Conservation (phyloP, 2,888 invertebrate genomes). For the Scaeva pyrastri region DNA sequence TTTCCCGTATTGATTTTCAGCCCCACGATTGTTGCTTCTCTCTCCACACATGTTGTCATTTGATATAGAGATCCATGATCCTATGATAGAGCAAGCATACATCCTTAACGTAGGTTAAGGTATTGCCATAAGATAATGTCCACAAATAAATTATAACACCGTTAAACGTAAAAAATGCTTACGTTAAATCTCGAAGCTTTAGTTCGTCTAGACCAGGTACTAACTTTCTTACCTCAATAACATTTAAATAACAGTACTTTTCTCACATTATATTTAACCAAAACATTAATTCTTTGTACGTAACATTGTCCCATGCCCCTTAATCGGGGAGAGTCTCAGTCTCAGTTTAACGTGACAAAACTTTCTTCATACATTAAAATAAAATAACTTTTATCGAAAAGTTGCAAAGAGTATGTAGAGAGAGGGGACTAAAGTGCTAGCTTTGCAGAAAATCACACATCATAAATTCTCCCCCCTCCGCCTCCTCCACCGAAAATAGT, state of each 20-base stretch:
- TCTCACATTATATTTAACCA: not conserved
- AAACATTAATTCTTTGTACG: not conserved
- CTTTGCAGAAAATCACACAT: constrained; percentile 78
- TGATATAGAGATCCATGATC: too few species aligned
- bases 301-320: not conserved
- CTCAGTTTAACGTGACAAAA: not conserved
- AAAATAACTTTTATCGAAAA: not conserved
- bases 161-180: too few species aligned
- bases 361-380: constrained; percentile 9
- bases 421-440: constrained; percentile 42
- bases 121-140: too few species aligned
- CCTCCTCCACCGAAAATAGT: constrained; percentile 49
- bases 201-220: too few species aligned
- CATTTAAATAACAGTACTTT: not conserved
- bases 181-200: too few species aligned
- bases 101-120: too few species aligned
- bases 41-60: too few species aligned
- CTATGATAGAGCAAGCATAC: too few species aligned
- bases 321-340: not conserved
- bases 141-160: too few species aligned
- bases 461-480: too few species aligned
- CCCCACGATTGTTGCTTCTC: too few species aligned
- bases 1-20: too few species aligned
- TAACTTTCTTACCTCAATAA: not conserved
- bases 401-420: not conserved